These are phyloP conservation scores for Mercenaria mercenaria DNA, from an alignment of 1,140 invertebrate genomes.

Conservation along the genomic window DNA sequence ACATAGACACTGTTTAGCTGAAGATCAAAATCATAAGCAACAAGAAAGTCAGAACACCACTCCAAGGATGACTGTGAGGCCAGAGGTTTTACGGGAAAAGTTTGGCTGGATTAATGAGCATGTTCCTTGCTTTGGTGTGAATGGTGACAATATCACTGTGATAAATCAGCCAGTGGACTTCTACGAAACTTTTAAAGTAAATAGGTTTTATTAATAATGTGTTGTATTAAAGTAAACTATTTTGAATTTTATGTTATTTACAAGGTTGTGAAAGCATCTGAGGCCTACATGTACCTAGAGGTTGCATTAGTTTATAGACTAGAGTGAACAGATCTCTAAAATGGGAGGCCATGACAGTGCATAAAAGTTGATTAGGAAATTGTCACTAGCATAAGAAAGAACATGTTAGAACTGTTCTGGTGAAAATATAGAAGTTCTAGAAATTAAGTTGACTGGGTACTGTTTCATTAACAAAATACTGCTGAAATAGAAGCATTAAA, in stretches of 20 bases:
- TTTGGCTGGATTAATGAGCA: conserved; percentile 81
- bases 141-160: conserved; percentile 82
- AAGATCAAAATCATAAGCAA: background rate
- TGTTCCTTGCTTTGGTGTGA: conserved; percentile 83
- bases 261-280: background rate
- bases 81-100: conserved; percentile 2
- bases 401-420: too few species aligned
- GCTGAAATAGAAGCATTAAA: too few species aligned
- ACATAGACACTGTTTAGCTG: conserved; percentile 22
- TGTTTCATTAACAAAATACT: too few species aligned
- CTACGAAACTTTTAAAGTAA: conserved; percentile 84
- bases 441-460: too few species aligned
- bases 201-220: too few species aligned
- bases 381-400: too few species aligned
- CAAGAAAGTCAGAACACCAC: background rate
- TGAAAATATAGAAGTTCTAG: too few species aligned
- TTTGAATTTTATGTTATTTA: background rate
- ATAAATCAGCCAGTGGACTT: conserved; percentile 84
- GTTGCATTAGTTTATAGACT: too few species aligned
- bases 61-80: background rate
- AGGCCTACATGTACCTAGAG: background rate
- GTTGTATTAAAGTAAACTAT: background rate
- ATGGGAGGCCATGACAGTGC: too few species aligned
- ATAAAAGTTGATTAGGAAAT: too few species aligned
- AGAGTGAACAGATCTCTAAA: too few species aligned